phyloP scores from a whole-genome alignment of 2,888 invertebrate species.

The Caenorhabditis drosophilae region DNA sequence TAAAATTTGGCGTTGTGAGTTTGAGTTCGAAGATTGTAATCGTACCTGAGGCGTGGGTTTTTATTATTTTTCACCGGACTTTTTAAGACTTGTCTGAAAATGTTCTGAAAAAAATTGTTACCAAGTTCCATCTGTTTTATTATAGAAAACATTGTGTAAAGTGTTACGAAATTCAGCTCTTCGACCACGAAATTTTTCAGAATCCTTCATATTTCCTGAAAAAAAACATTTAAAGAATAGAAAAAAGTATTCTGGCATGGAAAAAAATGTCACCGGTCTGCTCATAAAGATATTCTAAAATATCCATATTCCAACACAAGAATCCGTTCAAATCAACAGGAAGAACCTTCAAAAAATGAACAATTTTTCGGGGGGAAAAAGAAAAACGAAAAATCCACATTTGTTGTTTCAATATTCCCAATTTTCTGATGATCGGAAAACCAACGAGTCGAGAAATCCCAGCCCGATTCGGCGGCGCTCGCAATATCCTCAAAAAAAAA shows the following conservation, averaged over 20 bases:
- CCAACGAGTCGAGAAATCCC: conserved; percentile 94
- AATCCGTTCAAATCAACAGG: conserved; percentile 85
- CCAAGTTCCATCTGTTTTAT: conserved; percentile 55
- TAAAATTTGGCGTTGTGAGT: conserved; percentile 57
- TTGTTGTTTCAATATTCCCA: conserved; percentile 74
- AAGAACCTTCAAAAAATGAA: no score
- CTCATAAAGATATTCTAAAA: conserved; percentile 55
- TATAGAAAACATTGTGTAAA: conserved; percentile 56
- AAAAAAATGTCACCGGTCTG: conserved; percentile 7
- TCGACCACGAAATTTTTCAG: conserved; percentile 32
- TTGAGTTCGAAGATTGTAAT: conserved; percentile 52
- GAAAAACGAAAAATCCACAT: no score
- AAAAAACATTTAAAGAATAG: not conserved
- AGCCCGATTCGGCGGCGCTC: conserved; percentile 83
- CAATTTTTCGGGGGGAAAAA: no score
- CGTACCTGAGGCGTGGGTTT: conserved; percentile 41
- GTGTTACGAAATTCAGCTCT: conserved; percentile 39
- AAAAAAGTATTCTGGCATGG: not conserved
- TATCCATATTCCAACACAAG: conserved; percentile 77
- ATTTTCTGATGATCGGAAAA: conserved; percentile 73
- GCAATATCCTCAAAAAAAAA: conserved; percentile 52
- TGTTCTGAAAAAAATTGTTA: no score
- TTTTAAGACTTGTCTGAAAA: no score
- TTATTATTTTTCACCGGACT: no score
- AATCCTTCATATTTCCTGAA: conserved; percentile 12